Percentiles rank a stretch among this genome's conserved stretches.
These are phyloP conservation scores for Heliconius sara DNA, from an alignment of 2,888 invertebrate genomes.

Conservation along the genomic window DNA sequence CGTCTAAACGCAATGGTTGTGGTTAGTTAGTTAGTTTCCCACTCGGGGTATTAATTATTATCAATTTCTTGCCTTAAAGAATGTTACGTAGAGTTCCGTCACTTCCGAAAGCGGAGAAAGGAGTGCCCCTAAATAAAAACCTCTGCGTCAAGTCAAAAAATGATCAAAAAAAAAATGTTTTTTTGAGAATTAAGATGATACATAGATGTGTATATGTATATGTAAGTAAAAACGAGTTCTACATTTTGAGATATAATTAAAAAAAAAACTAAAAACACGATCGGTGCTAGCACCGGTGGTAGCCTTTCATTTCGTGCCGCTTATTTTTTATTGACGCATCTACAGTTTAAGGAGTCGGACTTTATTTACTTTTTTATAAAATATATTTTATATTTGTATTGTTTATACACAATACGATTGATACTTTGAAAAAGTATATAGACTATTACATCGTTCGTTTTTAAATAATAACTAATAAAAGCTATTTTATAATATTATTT, in stretches of 20 bases:
- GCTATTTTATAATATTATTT: not conserved
- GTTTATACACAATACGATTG: no score
- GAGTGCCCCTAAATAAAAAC: no score
- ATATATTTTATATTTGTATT: slow-evolving; percentile 17
- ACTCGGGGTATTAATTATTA: no score
- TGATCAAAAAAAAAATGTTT: no score
- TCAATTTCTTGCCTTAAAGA: no score
- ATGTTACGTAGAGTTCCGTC: no score
- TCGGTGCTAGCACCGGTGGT: slow-evolving; percentile 41
- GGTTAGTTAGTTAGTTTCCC: no score
- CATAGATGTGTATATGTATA: not conserved
- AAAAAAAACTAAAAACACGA: slow-evolving; percentile 40
- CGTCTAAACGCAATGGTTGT: no score
- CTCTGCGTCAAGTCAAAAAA: no score
- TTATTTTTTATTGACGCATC: slow-evolving; percentile 62
- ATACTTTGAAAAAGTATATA: not conserved
- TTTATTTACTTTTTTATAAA: slow-evolving; percentile 22
- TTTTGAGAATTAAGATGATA: no score
- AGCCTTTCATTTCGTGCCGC: slow-evolving; percentile 68
- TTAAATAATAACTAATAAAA: not conserved
- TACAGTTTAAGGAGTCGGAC: slow-evolving; percentile 52
- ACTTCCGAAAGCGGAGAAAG: no score
- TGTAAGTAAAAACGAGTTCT: not conserved
- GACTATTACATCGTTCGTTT: no score
- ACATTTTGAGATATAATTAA: not conserved